phyloP scores from a whole-genome alignment of 2,113 vertebrate genomes.

The Ornithorhynchus anatinus region DNA sequence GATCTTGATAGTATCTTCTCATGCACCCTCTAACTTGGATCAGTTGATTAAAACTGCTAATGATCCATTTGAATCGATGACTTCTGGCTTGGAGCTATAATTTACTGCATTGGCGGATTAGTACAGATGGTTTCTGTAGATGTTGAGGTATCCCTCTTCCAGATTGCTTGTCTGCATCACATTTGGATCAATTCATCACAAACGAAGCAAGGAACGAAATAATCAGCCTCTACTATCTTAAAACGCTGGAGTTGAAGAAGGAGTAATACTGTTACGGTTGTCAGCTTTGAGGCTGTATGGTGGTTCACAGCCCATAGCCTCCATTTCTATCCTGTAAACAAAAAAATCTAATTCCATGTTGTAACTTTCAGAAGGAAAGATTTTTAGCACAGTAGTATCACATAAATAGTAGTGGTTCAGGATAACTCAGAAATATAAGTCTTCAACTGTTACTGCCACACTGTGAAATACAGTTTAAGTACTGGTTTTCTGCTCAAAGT shows the following conservation, averaged over 20 bases:
- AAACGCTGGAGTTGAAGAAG: conserved; percentile 46
- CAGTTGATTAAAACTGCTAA: conserved; percentile 77
- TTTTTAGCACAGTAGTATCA: conserved; percentile 10
- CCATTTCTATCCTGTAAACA: background rate
- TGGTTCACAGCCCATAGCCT: conserved; percentile 24
- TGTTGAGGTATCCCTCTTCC: conserved; percentile 72
- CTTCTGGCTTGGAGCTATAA: conserved; percentile 74
- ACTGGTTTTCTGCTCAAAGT: background rate
- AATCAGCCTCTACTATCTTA: conserved; percentile 68
- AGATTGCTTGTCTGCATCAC: conserved; percentile 69
- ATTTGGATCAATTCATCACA: conserved; percentile 75
- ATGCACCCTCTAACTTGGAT: conserved; percentile 73
- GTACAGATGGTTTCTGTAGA: conserved; percentile 75
- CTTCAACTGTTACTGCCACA: conserved; percentile 4
- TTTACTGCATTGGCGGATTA: conserved; percentile 73
- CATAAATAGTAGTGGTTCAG: background rate
- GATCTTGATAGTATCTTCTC: conserved; percentile 65
- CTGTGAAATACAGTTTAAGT: conserved; percentile 6
- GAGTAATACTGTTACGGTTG: conserved; percentile 50
- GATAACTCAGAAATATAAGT: conserved; percentile 18
- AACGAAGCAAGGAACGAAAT: conserved; percentile 73
- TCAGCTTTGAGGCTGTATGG: conserved; percentile 35
- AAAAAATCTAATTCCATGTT: conserved; percentile 18
- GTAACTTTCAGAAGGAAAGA: background rate
- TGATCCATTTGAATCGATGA: conserved; percentile 79